phyloP scores from a whole-genome alignment of 2,888 invertebrate genomes.

The Masnerella sp. region DNA sequence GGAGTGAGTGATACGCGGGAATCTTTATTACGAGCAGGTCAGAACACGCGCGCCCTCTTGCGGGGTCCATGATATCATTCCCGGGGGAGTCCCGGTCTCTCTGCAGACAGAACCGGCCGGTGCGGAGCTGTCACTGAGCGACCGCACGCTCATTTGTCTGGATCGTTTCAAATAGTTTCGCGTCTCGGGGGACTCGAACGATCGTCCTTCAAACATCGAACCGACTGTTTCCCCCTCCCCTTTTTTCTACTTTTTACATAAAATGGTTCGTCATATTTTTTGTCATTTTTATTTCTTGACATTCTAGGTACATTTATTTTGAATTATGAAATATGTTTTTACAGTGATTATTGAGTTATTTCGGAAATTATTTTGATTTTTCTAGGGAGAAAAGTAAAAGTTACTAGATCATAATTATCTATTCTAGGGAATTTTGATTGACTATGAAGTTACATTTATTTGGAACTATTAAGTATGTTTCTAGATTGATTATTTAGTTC shows the following conservation, averaged over 20 bases:
- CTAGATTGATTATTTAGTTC: too few species aligned
- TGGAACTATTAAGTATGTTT: too few species aligned
- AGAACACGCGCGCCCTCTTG: conserved; percentile 41
- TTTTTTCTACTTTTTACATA: conserved; percentile 12
- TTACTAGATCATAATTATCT: too few species aligned
- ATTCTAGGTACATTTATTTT: too few species aligned
- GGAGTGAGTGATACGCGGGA: conserved; percentile 57
- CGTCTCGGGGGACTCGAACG: conserved; percentile 58
- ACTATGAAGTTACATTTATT: too few species aligned
- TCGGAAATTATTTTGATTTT: too few species aligned
- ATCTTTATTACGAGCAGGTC: conserved; percentile 63
- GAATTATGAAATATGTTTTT: too few species aligned
- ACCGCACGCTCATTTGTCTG: conserved; percentile 75
- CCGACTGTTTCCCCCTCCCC: background rate
- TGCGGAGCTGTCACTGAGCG: conserved; percentile 72
- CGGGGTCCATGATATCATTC: conserved; percentile 57
- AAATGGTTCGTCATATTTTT: conserved; percentile 20
- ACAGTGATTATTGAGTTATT: too few species aligned
- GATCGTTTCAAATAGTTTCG: conserved; percentile 68
- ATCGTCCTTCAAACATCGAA: conserved; percentile 46
- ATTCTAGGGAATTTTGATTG: background rate
- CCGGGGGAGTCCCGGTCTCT: conserved; percentile 44
- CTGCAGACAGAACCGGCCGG: conserved; percentile 59
- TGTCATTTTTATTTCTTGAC: conserved; percentile 2
- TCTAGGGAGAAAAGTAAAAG: too few species aligned